Base-by-base conservation (phyloP, 2,888 invertebrate genomes). In the Oscheius sp. region DNA sequence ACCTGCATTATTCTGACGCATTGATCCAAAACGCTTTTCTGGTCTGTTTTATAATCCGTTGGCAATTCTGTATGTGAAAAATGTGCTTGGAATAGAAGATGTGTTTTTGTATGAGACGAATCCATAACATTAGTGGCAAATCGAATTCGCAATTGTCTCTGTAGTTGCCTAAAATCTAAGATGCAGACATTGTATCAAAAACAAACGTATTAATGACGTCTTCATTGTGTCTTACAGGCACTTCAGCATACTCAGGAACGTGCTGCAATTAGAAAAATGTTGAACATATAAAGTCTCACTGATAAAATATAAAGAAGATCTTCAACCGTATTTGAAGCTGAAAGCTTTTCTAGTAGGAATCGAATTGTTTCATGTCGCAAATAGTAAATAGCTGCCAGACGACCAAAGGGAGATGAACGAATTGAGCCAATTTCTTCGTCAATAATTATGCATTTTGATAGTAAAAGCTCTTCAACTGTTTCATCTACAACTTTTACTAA, bases 221-320 rank as follows among this genome's bases (percentile, higher is more conserved):
- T 88, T 98, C 98, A 87, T 98, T 98, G 87, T 99, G 98, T 63
- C 98, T 90, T 1, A 99, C 97, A 0, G 98, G 98, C 76, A 98
- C 90, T 81, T 96, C 92, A 69, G 92, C 91, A 86, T 95, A 91
- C 82, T 99, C 98, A 78, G 93, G 91, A 0, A 92, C 91, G 87
- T 94, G 92, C 88, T 89, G 79, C 39, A 84, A 68, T 31, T 53
- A 10, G 8, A 23, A 23, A 20, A 48, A 3, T 23, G 20, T 25
- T 25, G 3, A 15, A 1, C 27, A 15, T 10, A 34, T 10, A 23
- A 6, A 42, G 23, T 34, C 70, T 20, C 31, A 85, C 85, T 72
- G 88, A 85, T 75, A 99, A 89, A 4, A 93, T 90, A 37, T 91
- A 88, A 46, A 99, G 87, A 65, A 96, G 89, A 20, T 93, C 91